These are phyloP conservation scores for Sitta europaea DNA, from an alignment of 2,113 vertebrate species.

Conservation along the genomic window DNA sequence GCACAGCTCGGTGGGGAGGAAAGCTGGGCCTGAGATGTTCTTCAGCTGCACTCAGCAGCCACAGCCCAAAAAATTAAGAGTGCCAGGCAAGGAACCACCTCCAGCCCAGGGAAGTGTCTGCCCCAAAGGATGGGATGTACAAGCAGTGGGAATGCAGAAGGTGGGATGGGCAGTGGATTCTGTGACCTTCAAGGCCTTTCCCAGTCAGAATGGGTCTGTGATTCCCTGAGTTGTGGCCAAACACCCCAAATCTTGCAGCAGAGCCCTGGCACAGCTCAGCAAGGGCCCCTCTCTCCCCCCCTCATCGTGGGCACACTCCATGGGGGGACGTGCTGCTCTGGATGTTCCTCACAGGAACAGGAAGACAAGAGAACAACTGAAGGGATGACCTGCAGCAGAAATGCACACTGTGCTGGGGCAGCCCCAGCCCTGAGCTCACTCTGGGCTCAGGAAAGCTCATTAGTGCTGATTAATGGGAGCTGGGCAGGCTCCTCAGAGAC, in stretches of 20 bases:
- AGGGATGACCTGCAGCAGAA: neutral
- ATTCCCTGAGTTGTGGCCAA: neutral
- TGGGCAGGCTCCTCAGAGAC: neutral
- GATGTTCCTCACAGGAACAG: neutral
- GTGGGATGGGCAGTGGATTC: neutral
- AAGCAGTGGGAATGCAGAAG: neutral
- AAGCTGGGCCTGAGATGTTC: neutral
- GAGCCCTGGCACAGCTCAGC: neutral
- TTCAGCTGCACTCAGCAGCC: neutral
- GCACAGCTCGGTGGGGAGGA: neutral
- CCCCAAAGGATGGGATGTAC: rapidly evolving
- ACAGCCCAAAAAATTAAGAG: neutral
- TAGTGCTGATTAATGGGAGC: neutral
- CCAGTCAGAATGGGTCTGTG: neutral
- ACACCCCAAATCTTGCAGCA: neutral
- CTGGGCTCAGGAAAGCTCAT: neutral
- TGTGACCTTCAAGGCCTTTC: neutral
- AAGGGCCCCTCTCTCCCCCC: neutral
- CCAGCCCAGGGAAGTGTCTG: neutral
- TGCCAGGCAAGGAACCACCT: neutral
- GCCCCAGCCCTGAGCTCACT: neutral
- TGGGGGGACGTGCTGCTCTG: rapidly evolving
- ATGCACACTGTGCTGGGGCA: neutral
- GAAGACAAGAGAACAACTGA: neutral
- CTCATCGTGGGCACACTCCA: neutral